A percentile compares a stretch with the other conserved stretches of the same genome.
These are phyloP conservation scores for Callocephalon fimbriatum DNA, from an alignment of 2,113 vertebrate genomes.

Conservation along the genomic window DNA sequence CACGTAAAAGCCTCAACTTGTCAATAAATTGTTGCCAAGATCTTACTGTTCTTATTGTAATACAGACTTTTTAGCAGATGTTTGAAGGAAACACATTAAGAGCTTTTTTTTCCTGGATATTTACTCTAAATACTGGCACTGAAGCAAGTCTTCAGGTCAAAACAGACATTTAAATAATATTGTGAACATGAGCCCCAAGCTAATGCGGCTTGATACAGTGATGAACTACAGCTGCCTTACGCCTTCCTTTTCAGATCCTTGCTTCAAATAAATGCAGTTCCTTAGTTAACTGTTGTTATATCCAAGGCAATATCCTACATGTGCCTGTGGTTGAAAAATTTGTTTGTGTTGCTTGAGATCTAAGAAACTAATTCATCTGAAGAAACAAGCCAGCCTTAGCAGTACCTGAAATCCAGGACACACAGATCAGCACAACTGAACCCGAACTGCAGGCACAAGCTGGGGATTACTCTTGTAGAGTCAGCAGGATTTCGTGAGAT, in stretches of 20 bases:
- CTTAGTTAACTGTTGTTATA: not conserved
- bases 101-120: not conserved
- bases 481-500: not conserved
- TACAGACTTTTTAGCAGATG: not conserved
- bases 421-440: not conserved
- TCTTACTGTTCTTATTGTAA: not conserved
- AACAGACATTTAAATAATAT: constrained; percentile 14
- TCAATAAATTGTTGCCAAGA: not conserved
- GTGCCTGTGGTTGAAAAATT: not conserved
- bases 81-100: not conserved
- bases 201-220: not conserved
- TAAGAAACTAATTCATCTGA: not conserved
- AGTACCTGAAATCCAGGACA: not conserved
- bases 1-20: not conserved
- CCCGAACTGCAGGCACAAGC: not conserved
- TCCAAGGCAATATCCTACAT: not conserved
- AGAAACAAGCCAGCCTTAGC: not conserved
- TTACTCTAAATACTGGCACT: not conserved
- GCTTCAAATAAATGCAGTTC: not conserved
- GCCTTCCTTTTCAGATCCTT: not conserved
- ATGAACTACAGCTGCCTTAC: constrained; percentile 9
- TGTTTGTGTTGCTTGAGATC: not conserved
- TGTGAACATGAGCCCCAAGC: not conserved
- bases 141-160: not conserved
- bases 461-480: not conserved